Conservation (phyloP, 2,113 vertebrate species). For the Brienomyrus brachyistius region DNA sequence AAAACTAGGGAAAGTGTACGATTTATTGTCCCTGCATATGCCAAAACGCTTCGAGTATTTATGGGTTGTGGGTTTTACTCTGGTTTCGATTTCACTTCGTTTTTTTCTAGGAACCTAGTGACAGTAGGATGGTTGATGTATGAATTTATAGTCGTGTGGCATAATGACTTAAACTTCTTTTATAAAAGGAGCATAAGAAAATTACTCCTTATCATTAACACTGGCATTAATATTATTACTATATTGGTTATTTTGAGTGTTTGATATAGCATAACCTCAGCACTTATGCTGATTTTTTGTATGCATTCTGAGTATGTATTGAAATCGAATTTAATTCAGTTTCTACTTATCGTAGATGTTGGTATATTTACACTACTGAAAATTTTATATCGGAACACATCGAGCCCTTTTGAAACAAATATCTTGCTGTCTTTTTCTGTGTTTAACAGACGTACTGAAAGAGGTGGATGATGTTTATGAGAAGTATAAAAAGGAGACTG, state of each 20-base stretch:
- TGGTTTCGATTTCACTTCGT: not conserved
- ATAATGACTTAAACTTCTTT: not conserved
- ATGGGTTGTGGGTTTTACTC: not conserved
- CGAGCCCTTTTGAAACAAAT: not conserved
- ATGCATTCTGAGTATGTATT: not conserved
- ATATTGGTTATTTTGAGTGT: not conserved
- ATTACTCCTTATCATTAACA: not conserved
- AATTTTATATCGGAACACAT: not conserved
- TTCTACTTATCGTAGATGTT: not conserved
- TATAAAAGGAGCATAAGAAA: not conserved
- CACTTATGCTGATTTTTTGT: not conserved
- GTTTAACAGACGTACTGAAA: slow-evolving; percentile 79
- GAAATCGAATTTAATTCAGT: not conserved
- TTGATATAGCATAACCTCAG: not conserved
- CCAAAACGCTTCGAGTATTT: not conserved
- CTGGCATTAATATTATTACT: not conserved
- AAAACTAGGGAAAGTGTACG: not conserved
- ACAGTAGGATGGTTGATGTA: not conserved
- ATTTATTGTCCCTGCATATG: not conserved
- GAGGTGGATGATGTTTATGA: slow-evolving; percentile 95
- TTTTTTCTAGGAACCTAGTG: not conserved
- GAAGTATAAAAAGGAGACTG: slow-evolving; percentile 83
- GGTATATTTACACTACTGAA: not conserved
- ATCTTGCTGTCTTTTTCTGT: not conserved
- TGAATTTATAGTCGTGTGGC: not conserved